Evolutionary conservation across 2,797 vertebrate species (phyloP), one percentile per base, ranked within the genome.

Genomic region (Gorsachius magnificus): DNA sequence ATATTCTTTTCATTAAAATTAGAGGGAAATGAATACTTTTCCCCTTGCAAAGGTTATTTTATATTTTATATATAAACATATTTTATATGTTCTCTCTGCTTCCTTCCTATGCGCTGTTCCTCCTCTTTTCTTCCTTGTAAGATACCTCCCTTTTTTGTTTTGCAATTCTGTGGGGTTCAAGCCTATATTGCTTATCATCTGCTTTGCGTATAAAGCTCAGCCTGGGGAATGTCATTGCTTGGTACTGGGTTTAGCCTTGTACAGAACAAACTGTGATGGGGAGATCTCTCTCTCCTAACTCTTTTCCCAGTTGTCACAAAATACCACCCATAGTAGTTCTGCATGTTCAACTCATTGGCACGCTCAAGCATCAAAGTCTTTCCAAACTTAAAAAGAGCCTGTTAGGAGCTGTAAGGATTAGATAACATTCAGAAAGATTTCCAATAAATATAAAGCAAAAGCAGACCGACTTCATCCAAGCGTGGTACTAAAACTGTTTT

Each of bases 151-250:
- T 0, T 24, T 70, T 80, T 25, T 9, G 3, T 26, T 90, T 35
- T 31, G 31, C 0, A 0, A 25, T n/a, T 45, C 43, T 10, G 7
- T 21, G 43, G 28, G 8, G 18, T n/a, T 60, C 10, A 31, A 70
- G 31, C 28, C 51, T 41, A 25, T 7, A 1, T 4, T 33, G 9
- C 18, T 56, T 50, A 20, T 36, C 9, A 16, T 2, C 51, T 21
- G 45, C 35, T 64, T 46, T 46, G 36, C 31, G 50, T 7, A 29
- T 2, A n/a, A 70, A 87, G 51, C 36, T 31, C 48, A 89, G 70
- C 18, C 36, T 51, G 54, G 15, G 11, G 13, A n/a, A 76, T 69
- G 43, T 16, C 63, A 20, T 41, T 69, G 68, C 70, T 63, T 43
- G 38, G n/a, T n/a, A 54, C 0, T 50, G 36, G 50, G 8, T 53